A percentile compares a stretch with the other conserved stretches of the same genome.
Conservation (phyloP, 2,797 vertebrate species). For the Enteromius fasciolatus region DNA sequence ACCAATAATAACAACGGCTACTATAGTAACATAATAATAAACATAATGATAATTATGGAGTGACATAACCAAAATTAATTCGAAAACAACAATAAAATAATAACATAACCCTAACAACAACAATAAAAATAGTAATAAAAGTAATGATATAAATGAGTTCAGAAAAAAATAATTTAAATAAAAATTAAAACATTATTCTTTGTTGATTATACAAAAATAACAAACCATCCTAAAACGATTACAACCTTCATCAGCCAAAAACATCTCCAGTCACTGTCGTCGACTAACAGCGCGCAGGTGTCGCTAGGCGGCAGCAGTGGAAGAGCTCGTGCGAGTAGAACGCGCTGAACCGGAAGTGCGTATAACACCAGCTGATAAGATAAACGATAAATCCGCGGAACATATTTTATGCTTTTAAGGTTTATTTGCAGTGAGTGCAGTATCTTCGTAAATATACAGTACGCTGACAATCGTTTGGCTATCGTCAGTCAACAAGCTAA, state of each 20-base stretch:
- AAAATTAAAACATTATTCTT: neutral
- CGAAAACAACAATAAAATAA: neutral
- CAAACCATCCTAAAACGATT: neutral
- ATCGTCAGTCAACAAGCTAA: neutral
- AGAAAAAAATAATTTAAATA: no score
- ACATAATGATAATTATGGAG: no score
- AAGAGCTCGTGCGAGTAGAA: neutral
- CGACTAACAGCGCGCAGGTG: neutral
- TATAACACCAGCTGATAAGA: conserved; percentile 25
- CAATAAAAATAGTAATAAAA: neutral
- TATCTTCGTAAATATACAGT: neutral
- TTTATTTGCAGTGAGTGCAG: neutral
- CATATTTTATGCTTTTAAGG: neutral
- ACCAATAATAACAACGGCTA: neutral
- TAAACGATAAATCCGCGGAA: neutral
- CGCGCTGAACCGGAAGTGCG: conserved; percentile 28
- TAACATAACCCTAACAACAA: neutral
- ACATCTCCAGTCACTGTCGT: neutral
- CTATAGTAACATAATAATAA: no score
- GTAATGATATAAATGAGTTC: no score
- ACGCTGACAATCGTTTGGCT: neutral
- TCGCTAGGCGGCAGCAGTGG: conserved; percentile 50
- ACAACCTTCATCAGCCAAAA: no score
- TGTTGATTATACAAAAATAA: neutral
- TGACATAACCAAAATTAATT: neutral